Evolutionary conservation across 2,113 vertebrate species (phyloP), one percentile per base, ranked within the genome.

Genomic region (Carassius carassius): DNA sequence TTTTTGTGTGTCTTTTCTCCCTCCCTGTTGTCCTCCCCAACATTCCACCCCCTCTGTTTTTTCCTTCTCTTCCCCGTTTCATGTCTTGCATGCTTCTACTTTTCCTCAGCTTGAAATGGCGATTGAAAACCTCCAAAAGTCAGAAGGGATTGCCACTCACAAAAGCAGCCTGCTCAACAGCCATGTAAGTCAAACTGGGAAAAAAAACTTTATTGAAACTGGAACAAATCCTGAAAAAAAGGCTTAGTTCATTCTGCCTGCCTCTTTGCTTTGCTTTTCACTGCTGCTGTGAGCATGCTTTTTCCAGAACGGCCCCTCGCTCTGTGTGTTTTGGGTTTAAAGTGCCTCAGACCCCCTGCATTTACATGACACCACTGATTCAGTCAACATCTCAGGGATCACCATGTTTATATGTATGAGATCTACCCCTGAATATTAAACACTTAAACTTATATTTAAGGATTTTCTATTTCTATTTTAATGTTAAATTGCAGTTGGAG

Each of bases 51-150:
- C 86, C 89, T 91, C 92, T 86, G 92, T 56, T 90, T 35, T 90
- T 75, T 86, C 83, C 86, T 85, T 77, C 72, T 91, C 81, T 88
- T 84, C 69, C 69, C 25, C 25, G 35, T 85, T 82, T 77, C 47
- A 77, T 92, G 84, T 93, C 89, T 91, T 89, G 92, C 94, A 94
- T 95, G 93, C 94, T 88, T 92, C 91, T 89, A 92, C 92, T 91
- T 89, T 90, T 91, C 86, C 67, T 89, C 70, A 99, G 98, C 97
- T 99, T 98, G 97, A 99, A 98, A 97, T 98, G 97, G 98, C 97
- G 96, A 99, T 99, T 96, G 97, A 99, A 96, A 98, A 99, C 94
- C 98, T 99, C 92, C 98, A 99, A 96, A 99, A 99, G 97, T 97
- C 95, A 94, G 97, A 99, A 96, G 98, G 98, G 94, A 96, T 99